These are phyloP conservation scores for Ericerus pela DNA, from an alignment of 1,140 invertebrate genomes.

Conservation along the genomic window DNA sequence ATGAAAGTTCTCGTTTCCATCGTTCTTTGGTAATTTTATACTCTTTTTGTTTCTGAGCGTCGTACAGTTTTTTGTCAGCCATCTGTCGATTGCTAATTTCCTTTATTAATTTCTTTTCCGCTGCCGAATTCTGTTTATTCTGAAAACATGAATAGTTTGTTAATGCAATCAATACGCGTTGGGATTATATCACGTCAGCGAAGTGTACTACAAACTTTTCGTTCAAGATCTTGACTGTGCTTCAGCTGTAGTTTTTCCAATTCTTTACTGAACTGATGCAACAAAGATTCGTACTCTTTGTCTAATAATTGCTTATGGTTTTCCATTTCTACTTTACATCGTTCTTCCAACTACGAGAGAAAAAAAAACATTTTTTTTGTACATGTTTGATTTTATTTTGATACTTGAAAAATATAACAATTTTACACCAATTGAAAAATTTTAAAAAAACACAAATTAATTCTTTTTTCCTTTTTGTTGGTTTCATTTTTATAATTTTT, in stretches of 20 bases:
- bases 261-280: constrained; percentile 81
- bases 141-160: constrained; percentile 22
- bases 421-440: too few relatives aligned
- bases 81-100: constrained; percentile 81
- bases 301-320: constrained; percentile 86
- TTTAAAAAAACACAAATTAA: not conserved
- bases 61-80: constrained; percentile 74
- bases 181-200: not conserved
- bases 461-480: too few relatives aligned
- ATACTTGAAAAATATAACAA: not conserved
- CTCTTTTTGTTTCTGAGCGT: constrained; percentile 86
- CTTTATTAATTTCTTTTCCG: constrained; percentile 86
- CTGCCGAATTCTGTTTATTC: constrained; percentile 68
- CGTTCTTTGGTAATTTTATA: constrained; percentile 96
- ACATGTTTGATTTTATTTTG: constrained; percentile 8
- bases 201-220: constrained; percentile 37
- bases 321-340: constrained; percentile 92
- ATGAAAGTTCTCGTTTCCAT: constrained; percentile 83
- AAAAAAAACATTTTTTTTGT: constrained; percentile 9
- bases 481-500: too few relatives aligned
- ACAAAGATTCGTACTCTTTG: constrained; percentile 86
- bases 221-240: constrained; percentile 80
- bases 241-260: constrained; percentile 75
- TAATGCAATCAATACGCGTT: not conserved
- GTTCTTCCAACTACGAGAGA: constrained; percentile 57